These are phyloP conservation scores for Agrenia bidenticulata DNA, from an alignment of 2,888 invertebrate genomes.

Conservation along the genomic window DNA sequence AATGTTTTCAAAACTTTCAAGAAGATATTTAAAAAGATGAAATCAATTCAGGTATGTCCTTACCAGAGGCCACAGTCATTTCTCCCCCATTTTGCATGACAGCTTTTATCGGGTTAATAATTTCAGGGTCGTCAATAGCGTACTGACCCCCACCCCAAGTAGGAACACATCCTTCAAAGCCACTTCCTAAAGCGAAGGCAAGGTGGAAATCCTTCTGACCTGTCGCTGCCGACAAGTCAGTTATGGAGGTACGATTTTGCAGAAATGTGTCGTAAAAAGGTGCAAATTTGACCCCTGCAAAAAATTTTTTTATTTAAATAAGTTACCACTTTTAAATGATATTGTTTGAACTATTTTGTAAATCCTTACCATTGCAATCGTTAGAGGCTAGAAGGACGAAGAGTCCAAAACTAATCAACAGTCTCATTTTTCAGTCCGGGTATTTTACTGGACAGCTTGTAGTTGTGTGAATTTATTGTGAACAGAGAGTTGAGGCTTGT, in stretches of 20 bases:
- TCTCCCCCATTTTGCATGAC: slow-evolving; percentile 43
- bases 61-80: slow-evolving; percentile 45
- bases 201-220: slow-evolving; percentile 44
- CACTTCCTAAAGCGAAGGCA: slow-evolving; percentile 44
- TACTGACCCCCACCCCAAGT: slow-evolving; percentile 43
- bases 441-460: too few relatives aligned
- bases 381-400: neutral
- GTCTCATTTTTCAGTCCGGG: neutral
- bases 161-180: slow-evolving; percentile 39
- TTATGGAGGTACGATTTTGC: slow-evolving; percentile 5
- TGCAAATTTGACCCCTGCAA: slow-evolving; percentile 10
- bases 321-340: neutral
- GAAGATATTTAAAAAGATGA: too few relatives aligned
- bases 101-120: slow-evolving; percentile 38
- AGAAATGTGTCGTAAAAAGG: slow-evolving; percentile 18
- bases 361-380: neutral
- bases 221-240: slow-evolving; percentile 25
- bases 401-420: neutral
- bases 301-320: neutral
- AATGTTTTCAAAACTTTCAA: neutral
- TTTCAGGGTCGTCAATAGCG: slow-evolving; percentile 38
- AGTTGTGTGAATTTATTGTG: too few relatives aligned
- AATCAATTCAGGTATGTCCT: neutral
- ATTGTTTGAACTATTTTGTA: neutral
- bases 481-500: too few relatives aligned